phyloP scores from a whole-genome alignment of 37 sponge, comb jelly and placozoan species.

The Crambe crambe region DNA sequence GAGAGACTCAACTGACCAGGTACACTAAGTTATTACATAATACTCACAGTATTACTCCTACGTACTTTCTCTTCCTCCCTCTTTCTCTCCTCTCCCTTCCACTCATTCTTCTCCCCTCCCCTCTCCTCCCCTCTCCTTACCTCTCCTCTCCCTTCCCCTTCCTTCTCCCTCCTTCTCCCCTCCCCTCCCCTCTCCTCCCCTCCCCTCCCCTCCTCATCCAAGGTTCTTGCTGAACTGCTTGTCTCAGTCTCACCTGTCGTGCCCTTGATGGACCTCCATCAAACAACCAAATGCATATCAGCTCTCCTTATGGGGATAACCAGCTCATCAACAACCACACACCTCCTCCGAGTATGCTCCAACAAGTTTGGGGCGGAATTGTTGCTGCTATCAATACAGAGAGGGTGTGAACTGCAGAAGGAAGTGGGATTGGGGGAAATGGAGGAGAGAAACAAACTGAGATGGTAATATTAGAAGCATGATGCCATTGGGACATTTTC shows the following conservation, averaged over 20 bases:
- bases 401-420: too few species aligned
- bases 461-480: neutral
- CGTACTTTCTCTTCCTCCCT: neutral
- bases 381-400: neutral
- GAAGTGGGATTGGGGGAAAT: too few species aligned
- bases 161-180: neutral
- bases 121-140: neutral
- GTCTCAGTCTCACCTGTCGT: neutral
- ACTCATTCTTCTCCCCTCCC: neutral
- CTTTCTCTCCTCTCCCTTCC: neutral
- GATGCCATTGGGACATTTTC: too few species aligned
- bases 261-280: neutral
- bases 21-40: neutral
- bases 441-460: neutral
- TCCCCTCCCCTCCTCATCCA: neutral
- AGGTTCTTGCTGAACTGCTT: conserved; percentile 29
- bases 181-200: neutral
- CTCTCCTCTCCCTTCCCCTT: neutral
- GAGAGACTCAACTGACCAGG: conserved; percentile 51
- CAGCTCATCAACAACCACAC: neutral
- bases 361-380: neutral
- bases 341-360: neutral
- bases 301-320: neutral
- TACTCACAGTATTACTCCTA: neutral
- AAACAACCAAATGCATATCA: neutral